Percentiles rank a stretch among this genome's conserved stretches.
Evolutionary conservation across 2,113 vertebrate species (phyloP).

Genomic region (Chitala chitala): DNA sequence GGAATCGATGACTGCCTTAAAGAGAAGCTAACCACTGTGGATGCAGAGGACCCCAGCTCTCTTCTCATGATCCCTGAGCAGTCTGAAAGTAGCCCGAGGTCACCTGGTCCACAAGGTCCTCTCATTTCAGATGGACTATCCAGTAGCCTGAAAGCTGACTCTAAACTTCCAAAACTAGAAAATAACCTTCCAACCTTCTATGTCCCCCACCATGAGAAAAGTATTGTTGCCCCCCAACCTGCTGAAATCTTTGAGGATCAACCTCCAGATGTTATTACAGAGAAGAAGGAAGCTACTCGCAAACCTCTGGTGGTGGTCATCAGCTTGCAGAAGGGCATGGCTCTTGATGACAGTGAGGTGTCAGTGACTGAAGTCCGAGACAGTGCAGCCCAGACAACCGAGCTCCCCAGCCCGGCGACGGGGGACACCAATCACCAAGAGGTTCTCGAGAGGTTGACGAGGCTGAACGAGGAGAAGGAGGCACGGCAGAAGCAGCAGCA

Average conservation of each 20-base stretch:
- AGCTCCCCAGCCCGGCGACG: slow-evolving; percentile 23
- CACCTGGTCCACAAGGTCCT: not conserved
- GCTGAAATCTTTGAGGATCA: not conserved
- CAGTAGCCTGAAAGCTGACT: slow-evolving; percentile 40
- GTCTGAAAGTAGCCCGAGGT: slow-evolving; percentile 22
- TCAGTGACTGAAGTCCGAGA: slow-evolving; percentile 37
- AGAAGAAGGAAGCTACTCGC: slow-evolving; percentile 43
- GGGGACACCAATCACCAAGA: slow-evolving; percentile 35
- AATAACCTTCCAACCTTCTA: slow-evolving; percentile 85
- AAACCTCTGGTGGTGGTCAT: slow-evolving; percentile 66
- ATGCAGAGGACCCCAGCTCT: slow-evolving; percentile 49
- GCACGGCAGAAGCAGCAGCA: slow-evolving; percentile 79
- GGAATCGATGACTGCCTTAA: slow-evolving; percentile 70
- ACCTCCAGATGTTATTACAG: slow-evolving; percentile 36
- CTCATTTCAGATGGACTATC: slow-evolving; percentile 19
- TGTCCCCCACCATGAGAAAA: slow-evolving; percentile 63
- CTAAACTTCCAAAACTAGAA: slow-evolving; percentile 49
- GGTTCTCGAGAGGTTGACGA: slow-evolving; percentile 77
- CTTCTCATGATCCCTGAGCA: slow-evolving; percentile 24
- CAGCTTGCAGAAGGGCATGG: slow-evolving; percentile 64
- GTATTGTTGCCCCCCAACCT: slow-evolving; percentile 5
- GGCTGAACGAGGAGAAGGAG: slow-evolving; percentile 80
- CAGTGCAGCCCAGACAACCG: slow-evolving; percentile 41
- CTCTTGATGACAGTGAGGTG: slow-evolving; percentile 20
- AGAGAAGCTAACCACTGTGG: slow-evolving; percentile 45